Percentiles rank a stretch among this genome's conserved stretches.
Conservation (phyloP, 2,888 invertebrate species). For the Heliconius ethilla region DNA sequence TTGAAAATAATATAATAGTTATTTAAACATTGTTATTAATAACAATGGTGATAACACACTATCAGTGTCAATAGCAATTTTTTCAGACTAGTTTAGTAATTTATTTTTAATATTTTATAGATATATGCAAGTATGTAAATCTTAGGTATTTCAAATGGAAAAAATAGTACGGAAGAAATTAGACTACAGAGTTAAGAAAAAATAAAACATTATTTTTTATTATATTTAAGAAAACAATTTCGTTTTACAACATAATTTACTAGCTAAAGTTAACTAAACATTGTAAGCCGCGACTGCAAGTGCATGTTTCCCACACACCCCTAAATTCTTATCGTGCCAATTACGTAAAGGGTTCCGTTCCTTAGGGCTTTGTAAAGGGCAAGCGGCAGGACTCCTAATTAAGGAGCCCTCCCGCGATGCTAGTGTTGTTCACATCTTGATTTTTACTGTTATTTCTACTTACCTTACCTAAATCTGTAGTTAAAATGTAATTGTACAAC, state of each 20-base stretch:
- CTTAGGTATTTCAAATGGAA: not conserved
- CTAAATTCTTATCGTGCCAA: constrained; percentile 79
- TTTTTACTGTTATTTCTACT: constrained; percentile 37
- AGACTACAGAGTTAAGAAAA: not conserved
- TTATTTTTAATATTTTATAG: not conserved
- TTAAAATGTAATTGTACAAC: constrained; percentile 4
- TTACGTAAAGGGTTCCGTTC: constrained; percentile 72
- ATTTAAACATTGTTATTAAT: not conserved
- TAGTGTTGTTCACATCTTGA: constrained; percentile 46
- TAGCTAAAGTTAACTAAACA: constrained; percentile 14
- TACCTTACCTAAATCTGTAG: constrained; percentile 16
- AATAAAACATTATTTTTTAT: not conserved
- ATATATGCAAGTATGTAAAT: not conserved
- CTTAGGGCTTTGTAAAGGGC: constrained; percentile 69
- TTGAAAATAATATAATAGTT: not conserved
- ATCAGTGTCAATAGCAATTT: not conserved
- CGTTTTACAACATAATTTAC: not conserved
- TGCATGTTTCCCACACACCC: constrained; percentile 75
- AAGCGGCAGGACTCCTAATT: constrained; percentile 79
- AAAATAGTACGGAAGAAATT: not conserved
- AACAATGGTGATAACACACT: not conserved
- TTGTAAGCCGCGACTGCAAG: constrained; percentile 58
- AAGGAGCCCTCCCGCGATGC: constrained; percentile 67
- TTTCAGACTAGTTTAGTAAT: not conserved
- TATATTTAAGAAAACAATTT: not conserved